Evolutionary conservation across 2,888 invertebrate species (phyloP).

Genomic region (Eupithecia insigniata): DNA sequence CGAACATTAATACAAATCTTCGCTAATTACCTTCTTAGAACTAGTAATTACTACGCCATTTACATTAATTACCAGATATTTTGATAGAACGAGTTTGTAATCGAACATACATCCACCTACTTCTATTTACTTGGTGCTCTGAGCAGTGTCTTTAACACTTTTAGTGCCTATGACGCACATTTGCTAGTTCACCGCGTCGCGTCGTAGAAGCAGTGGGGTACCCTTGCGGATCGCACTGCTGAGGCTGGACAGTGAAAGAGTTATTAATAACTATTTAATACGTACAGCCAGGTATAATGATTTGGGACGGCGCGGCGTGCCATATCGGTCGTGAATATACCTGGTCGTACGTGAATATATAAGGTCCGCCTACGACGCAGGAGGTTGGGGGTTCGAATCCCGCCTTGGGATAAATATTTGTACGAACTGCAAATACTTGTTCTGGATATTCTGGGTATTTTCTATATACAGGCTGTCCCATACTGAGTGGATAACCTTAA

Average conservation of each 20-base stretch:
- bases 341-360: too few relatives aligned
- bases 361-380: too few relatives aligned
- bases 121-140: neutral
- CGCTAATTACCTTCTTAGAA: conserved; percentile 57
- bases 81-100: conserved; percentile 23
- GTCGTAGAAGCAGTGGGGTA: neutral
- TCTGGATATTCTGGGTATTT: too few relatives aligned
- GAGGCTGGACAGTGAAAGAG: neutral
- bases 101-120: conserved; percentile 1
- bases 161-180: neutral
- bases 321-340: too few relatives aligned
- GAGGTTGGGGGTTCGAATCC: too few relatives aligned
- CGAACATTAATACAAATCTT: conserved; percentile 61
- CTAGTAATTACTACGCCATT: conserved; percentile 50
- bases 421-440: too few relatives aligned
- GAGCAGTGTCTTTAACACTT: neutral
- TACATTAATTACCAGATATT: conserved; percentile 39
- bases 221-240: neutral
- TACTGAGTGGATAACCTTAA: too few relatives aligned
- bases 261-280: too few relatives aligned
- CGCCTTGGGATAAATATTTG: too few relatives aligned
- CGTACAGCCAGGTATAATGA: too few relatives aligned
- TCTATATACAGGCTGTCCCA: too few relatives aligned
- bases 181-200: neutral
- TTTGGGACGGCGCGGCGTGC: too few relatives aligned